phyloP scores from a whole-genome alignment of 2,797 vertebrate species.

The Sebastiscus albofasciatus region DNA sequence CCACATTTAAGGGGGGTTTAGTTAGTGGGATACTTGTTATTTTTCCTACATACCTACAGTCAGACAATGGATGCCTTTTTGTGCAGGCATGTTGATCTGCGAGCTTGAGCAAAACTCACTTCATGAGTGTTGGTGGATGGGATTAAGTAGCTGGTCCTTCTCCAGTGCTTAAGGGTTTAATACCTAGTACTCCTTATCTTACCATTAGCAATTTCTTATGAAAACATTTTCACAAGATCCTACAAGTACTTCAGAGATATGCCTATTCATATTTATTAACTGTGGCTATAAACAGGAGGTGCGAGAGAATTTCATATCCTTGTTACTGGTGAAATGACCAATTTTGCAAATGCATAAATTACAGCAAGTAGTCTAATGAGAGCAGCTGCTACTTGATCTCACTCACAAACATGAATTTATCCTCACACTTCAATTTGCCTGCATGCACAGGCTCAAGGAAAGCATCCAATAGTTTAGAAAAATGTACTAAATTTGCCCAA shows the following conservation, averaged over 20 bases:
- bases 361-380: slow-evolving; percentile 27
- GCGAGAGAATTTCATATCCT: slow-evolving; percentile 19
- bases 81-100: slow-evolving; percentile 3
- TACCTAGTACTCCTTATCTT: not conserved
- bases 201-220: not conserved
- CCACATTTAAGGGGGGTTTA: not conserved
- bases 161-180: not conserved
- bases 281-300: slow-evolving; percentile 32
- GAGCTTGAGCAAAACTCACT: slow-evolving; percentile 10
- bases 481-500: slow-evolving; percentile 3
- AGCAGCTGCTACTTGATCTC: slow-evolving; percentile 55
- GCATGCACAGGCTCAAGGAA: slow-evolving; percentile 24
- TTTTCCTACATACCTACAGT: not conserved
- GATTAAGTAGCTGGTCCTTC: slow-evolving; percentile 25
- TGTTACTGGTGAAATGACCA: slow-evolving; percentile 22
- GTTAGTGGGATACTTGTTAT: not conserved
- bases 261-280: slow-evolving; percentile 3
- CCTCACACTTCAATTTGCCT: slow-evolving; percentile 21
- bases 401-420: slow-evolving; percentile 47
- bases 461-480: slow-evolving; percentile 23
- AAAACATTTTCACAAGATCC: slow-evolving; percentile 6
- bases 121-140: slow-evolving; percentile 5
- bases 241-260: not conserved
- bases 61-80: not conserved
- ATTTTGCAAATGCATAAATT: slow-evolving; percentile 43